Base-by-base conservation (phyloP, 2,888 invertebrate genomes). In the Galerucella nymphaeae region DNA sequence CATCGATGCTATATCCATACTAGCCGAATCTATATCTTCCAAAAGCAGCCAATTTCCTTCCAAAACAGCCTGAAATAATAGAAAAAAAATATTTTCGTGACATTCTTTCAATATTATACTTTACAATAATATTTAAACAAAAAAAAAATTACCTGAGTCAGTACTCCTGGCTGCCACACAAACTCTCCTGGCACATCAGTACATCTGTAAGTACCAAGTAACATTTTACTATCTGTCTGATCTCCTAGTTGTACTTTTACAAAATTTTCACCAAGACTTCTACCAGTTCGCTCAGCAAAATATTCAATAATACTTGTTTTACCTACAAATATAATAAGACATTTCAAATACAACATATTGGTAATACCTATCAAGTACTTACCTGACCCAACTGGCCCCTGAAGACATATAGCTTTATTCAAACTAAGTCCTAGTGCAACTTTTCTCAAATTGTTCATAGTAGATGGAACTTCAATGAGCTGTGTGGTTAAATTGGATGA, bases 131-230 rank as follows among this genome's bases (percentile, higher is more conserved):
- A 9, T 53, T 6, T 53, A 20, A 62, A 38, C 45, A 62, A 23
- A 70, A 41, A 23, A 70, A 41, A 67, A 71, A 84, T 77, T 81
- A 90, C 93, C 89, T 91, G 95, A 4, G 97, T 96, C 69, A 99
- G 87, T 65, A 96, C 93, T n/a, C 98, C 98, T 2, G 98, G 94
- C 79, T 95, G 91, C 99, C 99, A 99, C 20, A 96, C 88, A 88
- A 99, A 99, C 87, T 99, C 97, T 14, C 99, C 99, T 0, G 98
- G 98, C 64, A 98, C 90, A 84, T 98, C 98, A 0, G 99, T 98
- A 84, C 98, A 99, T 78, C 95, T 90, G 85, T 97, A 97, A 0
- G 94, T 93, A 0, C 99, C 99, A 10, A 99, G 88, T 67, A 99
- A 87, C 90, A 96, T 96, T 87, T 98, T 95, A 67, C 97, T 94